Conservation (phyloP, 2,888 invertebrate genomes). For the Drosophila mercatorum region DNA sequence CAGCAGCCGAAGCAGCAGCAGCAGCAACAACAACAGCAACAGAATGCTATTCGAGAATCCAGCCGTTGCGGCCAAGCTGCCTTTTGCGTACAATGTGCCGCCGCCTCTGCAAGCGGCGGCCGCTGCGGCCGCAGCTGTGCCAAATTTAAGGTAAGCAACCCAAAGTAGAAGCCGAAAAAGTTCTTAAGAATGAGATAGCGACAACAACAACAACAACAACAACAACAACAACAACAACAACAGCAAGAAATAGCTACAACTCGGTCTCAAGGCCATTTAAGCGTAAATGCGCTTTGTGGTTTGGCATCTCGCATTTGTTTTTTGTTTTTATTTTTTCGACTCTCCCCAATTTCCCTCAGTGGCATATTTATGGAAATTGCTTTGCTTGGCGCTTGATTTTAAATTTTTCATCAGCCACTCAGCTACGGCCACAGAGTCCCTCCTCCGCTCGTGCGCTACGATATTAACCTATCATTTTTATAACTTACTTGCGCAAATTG, state of each 20-base stretch:
- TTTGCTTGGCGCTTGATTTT: slow-evolving; percentile 46
- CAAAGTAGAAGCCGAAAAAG: neutral
- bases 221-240: too few relatives aligned
- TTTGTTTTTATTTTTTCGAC: neutral
- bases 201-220: too few relatives aligned
- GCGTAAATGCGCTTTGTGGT: slow-evolving; percentile 71
- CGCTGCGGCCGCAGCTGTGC: slow-evolving; percentile 83
- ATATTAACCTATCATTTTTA: slow-evolving; percentile 40
- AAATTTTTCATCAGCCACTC: slow-evolving; percentile 70
- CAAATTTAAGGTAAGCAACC: slow-evolving; percentile 84
- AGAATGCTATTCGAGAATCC: slow-evolving; percentile 90
- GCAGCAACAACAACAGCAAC: slow-evolving; percentile 41
- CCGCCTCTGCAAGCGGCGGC: slow-evolving; percentile 87
- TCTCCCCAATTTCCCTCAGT: slow-evolving; percentile 21
- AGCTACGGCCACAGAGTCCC: slow-evolving; percentile 22
- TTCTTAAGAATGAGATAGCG: slow-evolving; percentile 25
- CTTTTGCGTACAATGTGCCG: slow-evolving; percentile 90
- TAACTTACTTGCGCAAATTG: slow-evolving; percentile 53
- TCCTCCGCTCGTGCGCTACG: neutral
- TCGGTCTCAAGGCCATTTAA: slow-evolving; percentile 67
- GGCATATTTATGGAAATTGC: slow-evolving; percentile 70
- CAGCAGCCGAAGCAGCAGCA: slow-evolving; percentile 37
- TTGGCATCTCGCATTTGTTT: slow-evolving; percentile 33
- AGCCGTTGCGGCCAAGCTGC: slow-evolving; percentile 87
- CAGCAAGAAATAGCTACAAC: neutral